Evolutionary conservation across 2,113 vertebrate genomes (phyloP).

Genomic region (Limanda limanda): DNA sequence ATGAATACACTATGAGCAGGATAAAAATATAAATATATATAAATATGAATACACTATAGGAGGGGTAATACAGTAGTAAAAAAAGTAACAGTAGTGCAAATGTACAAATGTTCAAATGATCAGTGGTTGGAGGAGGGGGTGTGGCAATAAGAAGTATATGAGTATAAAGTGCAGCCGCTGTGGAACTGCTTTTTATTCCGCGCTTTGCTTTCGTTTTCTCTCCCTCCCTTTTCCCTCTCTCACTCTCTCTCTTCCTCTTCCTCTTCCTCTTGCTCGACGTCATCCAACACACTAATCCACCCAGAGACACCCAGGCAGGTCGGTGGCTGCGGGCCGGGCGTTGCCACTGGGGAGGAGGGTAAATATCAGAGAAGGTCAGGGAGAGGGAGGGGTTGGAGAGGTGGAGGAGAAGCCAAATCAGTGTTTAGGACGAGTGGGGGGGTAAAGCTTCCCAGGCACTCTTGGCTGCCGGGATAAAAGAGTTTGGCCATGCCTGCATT

Average conservation of each 20-base stretch:
- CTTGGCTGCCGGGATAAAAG: slow-evolving; percentile 21
- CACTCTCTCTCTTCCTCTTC: slow-evolving; percentile 17
- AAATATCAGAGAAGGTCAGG: slow-evolving; percentile 87
- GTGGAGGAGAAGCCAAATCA: slow-evolving; percentile 64
- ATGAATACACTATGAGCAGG: too few species aligned
- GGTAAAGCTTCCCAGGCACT: slow-evolving; percentile 32
- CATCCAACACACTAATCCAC: slow-evolving; percentile 63
- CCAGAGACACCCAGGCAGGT: slow-evolving; percentile 60
- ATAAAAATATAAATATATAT: too few species aligned
- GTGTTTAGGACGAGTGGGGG: slow-evolving; percentile 51
- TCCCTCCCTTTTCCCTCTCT: slow-evolving; percentile 35
- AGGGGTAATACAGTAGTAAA: too few species aligned
- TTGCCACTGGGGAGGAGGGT: slow-evolving; percentile 80
- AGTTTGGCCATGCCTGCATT: background rate
- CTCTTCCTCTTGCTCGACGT: slow-evolving; percentile 24
- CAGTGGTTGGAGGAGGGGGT: too few species aligned
- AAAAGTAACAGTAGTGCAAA: too few species aligned
- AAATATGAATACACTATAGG: too few species aligned
- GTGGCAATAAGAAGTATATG: too few species aligned
- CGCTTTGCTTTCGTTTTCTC: slow-evolving; percentile 28
- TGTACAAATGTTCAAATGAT: too few species aligned
- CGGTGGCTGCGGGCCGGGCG: slow-evolving; percentile 59
- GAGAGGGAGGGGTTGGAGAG: slow-evolving; percentile 64
- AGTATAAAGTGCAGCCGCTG: slow-evolving; percentile 56
- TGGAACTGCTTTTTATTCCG: slow-evolving; percentile 38